A percentile compares a stretch with the other conserved stretches of the same genome.
These are phyloP conservation scores for Dasysyrphus tricinctus DNA, from an alignment of 2,888 invertebrate species.

Conservation along the genomic window DNA sequence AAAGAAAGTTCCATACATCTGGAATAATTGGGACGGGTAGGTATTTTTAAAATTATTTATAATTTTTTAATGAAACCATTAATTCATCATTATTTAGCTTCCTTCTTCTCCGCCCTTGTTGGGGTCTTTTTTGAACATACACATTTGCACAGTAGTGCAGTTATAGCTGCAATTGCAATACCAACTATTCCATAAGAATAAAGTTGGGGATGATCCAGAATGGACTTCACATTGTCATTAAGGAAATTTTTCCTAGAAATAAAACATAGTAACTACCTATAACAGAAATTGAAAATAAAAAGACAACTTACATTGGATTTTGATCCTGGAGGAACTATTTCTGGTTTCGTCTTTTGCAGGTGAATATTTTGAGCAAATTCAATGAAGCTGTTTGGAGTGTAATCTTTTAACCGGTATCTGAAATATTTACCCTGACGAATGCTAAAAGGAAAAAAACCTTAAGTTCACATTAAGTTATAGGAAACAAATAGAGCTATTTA, in stretches of 20 bases:
- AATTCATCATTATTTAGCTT: slow-evolving; percentile 45
- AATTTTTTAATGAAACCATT: no score
- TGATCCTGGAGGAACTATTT: slow-evolving; percentile 77
- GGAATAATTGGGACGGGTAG: slow-evolving; percentile 10
- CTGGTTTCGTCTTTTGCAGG: slow-evolving; percentile 78
- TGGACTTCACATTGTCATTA: slow-evolving; percentile 44
- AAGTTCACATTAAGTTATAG: neutral
- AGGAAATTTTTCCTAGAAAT: slow-evolving; percentile 74
- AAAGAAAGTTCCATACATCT: neutral
- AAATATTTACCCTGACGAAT: slow-evolving; percentile 94
- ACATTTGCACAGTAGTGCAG: slow-evolving; percentile 46
- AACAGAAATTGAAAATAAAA: neutral
- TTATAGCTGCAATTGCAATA: slow-evolving; percentile 24
- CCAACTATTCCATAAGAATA: slow-evolving; percentile 56
- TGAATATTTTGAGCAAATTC: slow-evolving; percentile 79
- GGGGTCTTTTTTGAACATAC: slow-evolving; percentile 48
- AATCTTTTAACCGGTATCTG: slow-evolving; percentile 86
- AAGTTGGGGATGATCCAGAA: slow-evolving; percentile 61
- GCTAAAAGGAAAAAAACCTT: slow-evolving; percentile 84
- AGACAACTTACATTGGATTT: slow-evolving; percentile 78
- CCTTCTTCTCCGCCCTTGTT: slow-evolving; percentile 52
- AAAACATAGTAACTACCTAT: neutral
- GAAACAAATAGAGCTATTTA: slow-evolving; percentile 79
- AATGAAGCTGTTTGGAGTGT: slow-evolving; percentile 79
- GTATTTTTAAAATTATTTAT: neutral